Evolutionary conservation across 2,797 vertebrate species (phyloP).

Genomic region (Anisognathus igniventris): DNA sequence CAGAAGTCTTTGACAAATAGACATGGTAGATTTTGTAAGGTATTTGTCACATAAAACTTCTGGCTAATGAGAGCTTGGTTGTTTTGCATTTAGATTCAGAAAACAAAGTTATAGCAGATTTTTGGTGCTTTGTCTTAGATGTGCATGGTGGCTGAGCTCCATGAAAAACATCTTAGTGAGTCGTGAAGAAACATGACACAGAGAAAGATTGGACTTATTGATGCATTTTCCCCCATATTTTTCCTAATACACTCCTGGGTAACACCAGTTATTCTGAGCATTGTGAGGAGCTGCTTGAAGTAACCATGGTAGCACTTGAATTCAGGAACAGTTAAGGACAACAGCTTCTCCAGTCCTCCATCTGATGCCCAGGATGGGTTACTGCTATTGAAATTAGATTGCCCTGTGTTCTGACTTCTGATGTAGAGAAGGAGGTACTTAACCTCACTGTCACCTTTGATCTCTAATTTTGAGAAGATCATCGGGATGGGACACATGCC

Average conservation of each 20-base stretch:
- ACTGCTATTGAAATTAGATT: not conserved
- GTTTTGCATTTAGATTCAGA: constrained; percentile 41
- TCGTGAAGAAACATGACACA: not conserved
- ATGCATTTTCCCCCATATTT: not conserved
- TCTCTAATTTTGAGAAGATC: not conserved
- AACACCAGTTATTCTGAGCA: not conserved
- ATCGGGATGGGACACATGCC: not conserved
- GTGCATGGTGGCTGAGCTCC: not conserved
- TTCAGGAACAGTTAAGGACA: not conserved
- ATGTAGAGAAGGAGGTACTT: not conserved
- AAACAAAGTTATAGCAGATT: not conserved
- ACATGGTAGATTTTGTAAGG: constrained; percentile 46
- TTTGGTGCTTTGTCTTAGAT: not conserved
- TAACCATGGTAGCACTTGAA: not conserved
- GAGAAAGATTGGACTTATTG: not conserved
- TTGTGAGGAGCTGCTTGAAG: not conserved
- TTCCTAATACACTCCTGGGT: not conserved
- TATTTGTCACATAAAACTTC: constrained; percentile 41
- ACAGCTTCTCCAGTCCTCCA: not conserved
- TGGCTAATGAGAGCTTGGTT: not conserved
- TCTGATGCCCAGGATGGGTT: not conserved
- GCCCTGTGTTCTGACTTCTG: not conserved
- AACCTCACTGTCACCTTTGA: not conserved
- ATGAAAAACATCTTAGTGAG: not conserved
- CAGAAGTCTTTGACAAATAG: constrained; percentile 52